Base-by-base conservation (phyloP, 1,140 invertebrate genomes). In the Drosophila kepulauana region DNA sequence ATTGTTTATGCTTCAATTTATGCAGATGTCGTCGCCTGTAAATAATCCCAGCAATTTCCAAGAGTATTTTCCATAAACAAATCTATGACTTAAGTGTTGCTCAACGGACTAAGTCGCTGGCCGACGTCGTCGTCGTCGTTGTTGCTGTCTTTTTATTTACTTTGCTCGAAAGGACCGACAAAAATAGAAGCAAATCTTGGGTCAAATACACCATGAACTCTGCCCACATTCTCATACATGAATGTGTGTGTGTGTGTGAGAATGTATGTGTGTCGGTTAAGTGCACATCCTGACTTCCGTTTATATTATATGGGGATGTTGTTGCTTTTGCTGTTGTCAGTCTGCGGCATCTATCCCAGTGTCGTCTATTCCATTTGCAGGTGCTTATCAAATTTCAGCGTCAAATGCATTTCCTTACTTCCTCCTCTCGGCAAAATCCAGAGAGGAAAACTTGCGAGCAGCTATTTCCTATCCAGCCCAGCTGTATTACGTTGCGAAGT, bases 281-380 rank as follows among this genome's bases (percentile, higher is more conserved):
- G 67, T 59, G 57, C 56, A 62, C 57, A 70, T 70, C 58, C 58
- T 70, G 13, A 61, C 58, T 66, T 64, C 66, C 51, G 58, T 64
- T 71, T 56, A 35, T 65, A 20, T 48, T 48, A 11, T 16, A 13
- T 30, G 25, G 38, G 41, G 38, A 56, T 56, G 35, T 56, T 46
- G 57, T 46, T n/a, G n/a, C n/a, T n/a, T n/a, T n/a, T 56, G 35
- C 43, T 45, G 57, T 45, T 46, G 57, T 46, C 57, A 28, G 20
- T 46, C 35, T 28, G 62, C 35, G 51, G 11, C 62, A 13, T 41
- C 11, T 51, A 11, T 20, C 28, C 51, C 33, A 33, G 16, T 58
- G 75, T 59, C 45, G 69, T 28, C 69, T 38, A 15, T 46, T 49
- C 58, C 51, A 38, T 72, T 76, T 81, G 61, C 67, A 64, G 67